Base-by-base conservation (phyloP, 2,113 vertebrate genomes). In the Pycnonotus jocosus region DNA sequence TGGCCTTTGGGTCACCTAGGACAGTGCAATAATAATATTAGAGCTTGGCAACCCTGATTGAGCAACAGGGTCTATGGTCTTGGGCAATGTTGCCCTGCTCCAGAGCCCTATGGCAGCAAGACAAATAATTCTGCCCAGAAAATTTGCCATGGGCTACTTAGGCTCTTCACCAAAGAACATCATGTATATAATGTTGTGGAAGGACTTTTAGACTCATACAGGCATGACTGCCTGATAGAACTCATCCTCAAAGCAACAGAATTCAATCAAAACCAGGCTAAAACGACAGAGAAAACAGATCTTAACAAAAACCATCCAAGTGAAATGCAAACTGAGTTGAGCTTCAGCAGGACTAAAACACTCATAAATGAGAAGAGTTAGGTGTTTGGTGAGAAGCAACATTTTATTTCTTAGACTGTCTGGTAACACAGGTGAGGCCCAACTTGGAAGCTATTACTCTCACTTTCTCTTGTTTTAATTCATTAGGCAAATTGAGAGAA, bases 1-100 rank as follows among this genome's bases (percentile, higher is more conserved):
- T 93, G 99, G 99, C 95, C 99, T 98, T 98, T 99, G 99, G n/a
- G 99, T 99, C 98, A 99, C 99, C 99, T 99, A 89, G 72, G 94
- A 87, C 33, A 96, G 64, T 47, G 57, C 44, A 96, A 71, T 30
- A 91, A 86, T 40, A 28, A 56, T 28, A 58, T 60, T 48, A 95
- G 69, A 86, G 8, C 13, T 54, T 50, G 65, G 72, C 33, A 91
- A 56, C 10, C 14, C 37, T 38, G 19, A 33, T 17, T 11, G 13
- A 45, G 40, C 40, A 47, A 77, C 1, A 2, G 3, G 3, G 16
- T 40, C 31, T 42, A 15, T 13, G 50, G 25, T 45, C 73, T 65
- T 6, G 5, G 15, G 68, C 38, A 68, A 23, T 6, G 12, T 25
- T 40, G 78, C 22, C 21, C 28, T 78, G 35, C 40, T 72, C 35